phyloP scores from a whole-genome alignment of 1,140 invertebrate species.

The Papilio glaucus region DNA sequence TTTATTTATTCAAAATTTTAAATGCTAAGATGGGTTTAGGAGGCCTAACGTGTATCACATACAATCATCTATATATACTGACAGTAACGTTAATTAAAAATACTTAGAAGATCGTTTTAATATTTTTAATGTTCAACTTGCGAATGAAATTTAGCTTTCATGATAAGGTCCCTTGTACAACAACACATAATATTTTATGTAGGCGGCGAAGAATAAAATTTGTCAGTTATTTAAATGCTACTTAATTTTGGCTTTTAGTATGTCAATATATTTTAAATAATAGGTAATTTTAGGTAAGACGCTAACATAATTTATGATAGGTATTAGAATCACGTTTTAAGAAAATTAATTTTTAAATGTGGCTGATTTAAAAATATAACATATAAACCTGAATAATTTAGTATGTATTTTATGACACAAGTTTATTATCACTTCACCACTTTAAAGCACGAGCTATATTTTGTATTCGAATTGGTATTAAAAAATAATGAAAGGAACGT shows the following conservation, averaged over 20 bases:
- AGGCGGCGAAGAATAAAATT: constrained; percentile 1
- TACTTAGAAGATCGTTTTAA: no score
- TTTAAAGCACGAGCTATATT: background rate
- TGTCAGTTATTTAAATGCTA: background rate
- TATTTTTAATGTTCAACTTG: no score
- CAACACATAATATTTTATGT: background rate
- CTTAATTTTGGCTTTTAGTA: background rate
- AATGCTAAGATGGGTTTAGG: no score
- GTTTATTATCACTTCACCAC: background rate
- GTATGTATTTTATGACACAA: background rate
- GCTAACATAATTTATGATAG: background rate
- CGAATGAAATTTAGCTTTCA: no score
- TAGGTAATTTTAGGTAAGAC: no score
- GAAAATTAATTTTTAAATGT: background rate
- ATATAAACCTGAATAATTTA: background rate
- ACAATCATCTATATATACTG: no score
- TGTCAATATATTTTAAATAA: constrained; percentile 13
- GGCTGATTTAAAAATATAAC: background rate
- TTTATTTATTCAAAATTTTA: no score
- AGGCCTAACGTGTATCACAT: no score
- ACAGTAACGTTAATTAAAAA: no score
- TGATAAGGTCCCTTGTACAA: background rate
- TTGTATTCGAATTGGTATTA: background rate
- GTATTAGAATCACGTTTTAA: background rate
- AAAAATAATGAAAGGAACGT: no score